These are phyloP conservation scores for Euplagia quadripunctaria DNA, from an alignment of 2,888 invertebrate genomes.

Conservation along the genomic window DNA sequence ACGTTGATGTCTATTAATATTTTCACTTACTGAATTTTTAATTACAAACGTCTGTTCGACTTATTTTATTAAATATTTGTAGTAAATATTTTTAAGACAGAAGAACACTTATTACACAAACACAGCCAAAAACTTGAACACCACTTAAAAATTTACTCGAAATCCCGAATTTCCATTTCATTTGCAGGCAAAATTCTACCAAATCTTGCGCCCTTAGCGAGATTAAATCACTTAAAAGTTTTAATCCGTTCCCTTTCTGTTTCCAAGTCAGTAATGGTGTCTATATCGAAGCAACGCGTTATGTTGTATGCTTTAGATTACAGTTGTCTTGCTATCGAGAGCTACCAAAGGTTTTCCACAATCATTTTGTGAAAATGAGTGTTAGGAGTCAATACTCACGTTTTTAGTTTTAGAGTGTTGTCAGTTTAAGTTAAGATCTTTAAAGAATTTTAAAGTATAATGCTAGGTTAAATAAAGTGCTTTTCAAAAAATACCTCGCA, in stretches of 20 bases:
- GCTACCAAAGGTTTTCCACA: conserved; percentile 14
- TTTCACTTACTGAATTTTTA: neutral
- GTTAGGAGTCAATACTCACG: neutral
- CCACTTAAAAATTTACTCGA: neutral
- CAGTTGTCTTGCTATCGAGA: conserved; percentile 20
- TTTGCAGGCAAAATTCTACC: conserved; percentile 40
- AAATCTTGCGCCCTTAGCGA: conserved; percentile 41
- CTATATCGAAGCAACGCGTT: conserved; percentile 31
- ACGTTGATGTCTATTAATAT: too few species aligned
- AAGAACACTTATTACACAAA: neutral
- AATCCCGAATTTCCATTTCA: conserved; percentile 34
- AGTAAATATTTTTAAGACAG: neutral
- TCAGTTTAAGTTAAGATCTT: too few species aligned
- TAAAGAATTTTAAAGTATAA: too few species aligned
- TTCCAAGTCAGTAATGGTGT: conserved; percentile 31
- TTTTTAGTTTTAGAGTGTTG: neutral
- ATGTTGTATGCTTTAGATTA: conserved; percentile 31
- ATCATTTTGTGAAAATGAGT: neutral
- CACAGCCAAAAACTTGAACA: neutral
- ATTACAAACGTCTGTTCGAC: neutral
- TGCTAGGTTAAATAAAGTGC: too few species aligned
- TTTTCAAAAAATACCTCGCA: too few species aligned
- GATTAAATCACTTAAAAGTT: conserved; percentile 54
- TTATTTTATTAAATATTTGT: neutral
- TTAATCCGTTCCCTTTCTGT: conserved; percentile 48